Conservation (phyloP, 2,113 vertebrate genomes). For the Myocastor coypus region DNA sequence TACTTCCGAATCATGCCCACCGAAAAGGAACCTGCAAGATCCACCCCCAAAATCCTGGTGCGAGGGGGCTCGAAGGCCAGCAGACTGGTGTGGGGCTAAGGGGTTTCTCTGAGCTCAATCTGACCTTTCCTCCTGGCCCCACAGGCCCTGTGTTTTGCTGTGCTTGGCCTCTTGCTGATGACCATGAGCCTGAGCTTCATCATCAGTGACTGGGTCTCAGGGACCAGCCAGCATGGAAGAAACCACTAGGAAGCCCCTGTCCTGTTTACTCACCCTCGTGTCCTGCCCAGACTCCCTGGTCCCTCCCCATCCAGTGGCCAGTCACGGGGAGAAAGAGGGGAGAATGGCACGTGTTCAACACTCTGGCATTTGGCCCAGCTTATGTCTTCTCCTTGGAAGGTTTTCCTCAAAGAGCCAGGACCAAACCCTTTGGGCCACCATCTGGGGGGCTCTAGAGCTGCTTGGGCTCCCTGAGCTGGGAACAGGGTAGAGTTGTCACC, state of each 20-base stretch:
- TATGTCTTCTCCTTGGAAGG: slow-evolving; percentile 55
- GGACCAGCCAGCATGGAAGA: slow-evolving; percentile 87
- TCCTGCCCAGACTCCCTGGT: background rate
- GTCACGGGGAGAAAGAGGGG: background rate
- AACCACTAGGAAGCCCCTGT: slow-evolving; percentile 90
- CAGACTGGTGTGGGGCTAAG: background rate
- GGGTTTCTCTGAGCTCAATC: background rate
- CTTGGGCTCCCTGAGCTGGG: slow-evolving; percentile 41
- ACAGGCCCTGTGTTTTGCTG: slow-evolving; percentile 95
- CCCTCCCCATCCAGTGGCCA: slow-evolving; percentile 63
- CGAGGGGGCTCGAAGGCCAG: slow-evolving; percentile 62
- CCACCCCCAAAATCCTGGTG: slow-evolving; percentile 95
- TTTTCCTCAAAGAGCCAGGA: slow-evolving; percentile 58
- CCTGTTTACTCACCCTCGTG: background rate
- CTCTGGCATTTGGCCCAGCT: slow-evolving; percentile 31
- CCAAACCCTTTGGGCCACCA: slow-evolving; percentile 35
- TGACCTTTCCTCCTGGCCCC: slow-evolving; percentile 65
- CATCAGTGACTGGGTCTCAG: slow-evolving; percentile 94
- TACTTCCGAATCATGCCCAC: slow-evolving; percentile 97
- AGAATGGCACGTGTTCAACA: slow-evolving; percentile 23
- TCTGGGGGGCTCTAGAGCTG: background rate
- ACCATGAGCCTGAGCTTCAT: slow-evolving; percentile 99
- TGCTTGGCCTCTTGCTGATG: slow-evolving; percentile 95
- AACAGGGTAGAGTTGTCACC: background rate
- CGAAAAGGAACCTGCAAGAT: slow-evolving; percentile 94